phyloP scores from a whole-genome alignment of 2,113 vertebrate species.

The Nyctibius bracteatus region DNA sequence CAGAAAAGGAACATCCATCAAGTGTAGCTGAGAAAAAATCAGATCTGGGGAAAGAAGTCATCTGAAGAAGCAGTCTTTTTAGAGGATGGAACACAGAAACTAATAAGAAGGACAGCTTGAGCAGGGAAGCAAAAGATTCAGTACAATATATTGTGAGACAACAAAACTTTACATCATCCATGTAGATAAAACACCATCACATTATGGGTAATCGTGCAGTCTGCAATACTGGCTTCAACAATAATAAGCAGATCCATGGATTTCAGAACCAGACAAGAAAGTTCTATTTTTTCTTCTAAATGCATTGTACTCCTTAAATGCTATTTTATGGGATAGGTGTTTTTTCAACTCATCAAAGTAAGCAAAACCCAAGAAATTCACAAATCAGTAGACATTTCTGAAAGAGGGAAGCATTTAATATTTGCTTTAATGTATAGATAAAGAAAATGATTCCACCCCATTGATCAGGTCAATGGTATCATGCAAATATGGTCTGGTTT shows the following conservation, averaged over 20 bases:
- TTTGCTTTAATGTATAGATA: not conserved
- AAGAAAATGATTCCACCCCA: not conserved
- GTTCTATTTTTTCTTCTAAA: not conserved
- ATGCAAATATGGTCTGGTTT: not conserved
- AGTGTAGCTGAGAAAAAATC: not conserved
- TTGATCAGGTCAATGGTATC: not conserved
- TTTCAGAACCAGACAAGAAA: not conserved
- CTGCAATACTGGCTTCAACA: not conserved
- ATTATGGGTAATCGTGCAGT: not conserved
- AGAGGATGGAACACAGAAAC: not conserved
- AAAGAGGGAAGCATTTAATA: not conserved
- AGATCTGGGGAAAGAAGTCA: not conserved
- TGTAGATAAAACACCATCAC: not conserved
- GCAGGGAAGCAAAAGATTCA: not conserved
- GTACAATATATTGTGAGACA: not conserved
- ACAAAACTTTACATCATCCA: not conserved
- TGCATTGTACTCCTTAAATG: not conserved
- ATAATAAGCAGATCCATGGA: not conserved
- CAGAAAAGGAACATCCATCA: not conserved
- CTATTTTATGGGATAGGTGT: not conserved
- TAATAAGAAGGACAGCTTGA: not conserved
- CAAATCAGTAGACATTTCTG: not conserved
- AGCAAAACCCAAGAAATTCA: accelerated
- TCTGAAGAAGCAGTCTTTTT: not conserved
- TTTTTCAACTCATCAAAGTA: not conserved